Evolutionary conservation across 1,140 invertebrate species (phyloP), one percentile per base, ranked within the genome.

Genomic region (Drosophila ercepeae): DNA sequence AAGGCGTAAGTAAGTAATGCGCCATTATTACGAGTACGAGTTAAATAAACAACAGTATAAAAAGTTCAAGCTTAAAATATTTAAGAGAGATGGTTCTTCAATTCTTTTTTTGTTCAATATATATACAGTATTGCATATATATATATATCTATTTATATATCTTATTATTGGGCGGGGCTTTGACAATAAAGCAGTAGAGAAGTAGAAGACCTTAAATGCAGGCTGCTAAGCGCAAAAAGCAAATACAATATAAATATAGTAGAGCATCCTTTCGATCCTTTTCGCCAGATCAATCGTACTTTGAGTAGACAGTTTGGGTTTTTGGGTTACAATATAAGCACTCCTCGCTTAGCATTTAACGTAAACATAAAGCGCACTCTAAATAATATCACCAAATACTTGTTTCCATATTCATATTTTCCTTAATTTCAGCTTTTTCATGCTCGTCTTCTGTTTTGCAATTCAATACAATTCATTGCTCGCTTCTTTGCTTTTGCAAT

Each of bases 301-400:
- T 74, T 74, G 46, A 65, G 71, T 75, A 75, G 68, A 45, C 49
- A 58, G 53, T 63, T 69, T 44, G 55, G 63, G 60, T 50, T 71
- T 13, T 9, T 1, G 63, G 60, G 50, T 71, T 6, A 14, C n/a
- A 39, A 39, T 16, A 49, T 29, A 84, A 83, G 78, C 78, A 83
- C 70, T 46, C 41, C 39, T 71, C 25, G 53, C 67, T 57, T 55
- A 39, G 49, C 51, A 41, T 67, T 78, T 39, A 65, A 48, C 60
- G 49, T 76, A 75, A 74, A 74, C 74, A 81, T 70, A 75, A 82
- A 73, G 73, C 82, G 82, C 77, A 81, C 82, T 77, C 42, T 86
- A 89, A 89, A 89, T 88, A 89, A 89, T 89, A 89, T 89, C 86
- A 89, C 86, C 88, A 68, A 89, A 89, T 81, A 70, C 60, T 72